Evolutionary conservation across 2,888 invertebrate genomes (phyloP).

Genomic region (Euzetes globulus): DNA sequence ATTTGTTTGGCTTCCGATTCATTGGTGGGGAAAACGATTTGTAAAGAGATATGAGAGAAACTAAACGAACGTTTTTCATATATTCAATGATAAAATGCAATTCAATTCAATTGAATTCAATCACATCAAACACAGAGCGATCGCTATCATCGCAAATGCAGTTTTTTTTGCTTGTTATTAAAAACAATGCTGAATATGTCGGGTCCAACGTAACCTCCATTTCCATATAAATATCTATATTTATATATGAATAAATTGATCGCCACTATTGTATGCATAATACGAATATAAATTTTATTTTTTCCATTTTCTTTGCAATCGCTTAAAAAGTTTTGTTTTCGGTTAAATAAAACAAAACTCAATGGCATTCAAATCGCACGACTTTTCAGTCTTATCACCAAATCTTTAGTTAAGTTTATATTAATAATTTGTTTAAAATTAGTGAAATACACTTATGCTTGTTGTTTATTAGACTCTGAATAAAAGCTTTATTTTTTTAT

Average conservation of each 20-base stretch:
- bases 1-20: constrained; percentile 2
- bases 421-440: too few relatives aligned
- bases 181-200: constrained; percentile 8
- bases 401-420: too few relatives aligned
- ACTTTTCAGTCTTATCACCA: too few relatives aligned
- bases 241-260: constrained; percentile 28
- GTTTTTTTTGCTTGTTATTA: constrained; percentile 16
- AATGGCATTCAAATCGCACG: neutral
- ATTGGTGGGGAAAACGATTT: constrained; percentile 14
- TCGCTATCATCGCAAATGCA: neutral
- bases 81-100: constrained; percentile 25
- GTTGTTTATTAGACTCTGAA: too few relatives aligned
- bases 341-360: neutral
- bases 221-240: constrained; percentile 29
- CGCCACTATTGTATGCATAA: constrained; percentile 7
- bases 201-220: neutral
- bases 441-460: too few relatives aligned
- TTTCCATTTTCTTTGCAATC: neutral
- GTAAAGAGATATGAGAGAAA: too few relatives aligned
- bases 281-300: constrained; percentile 17
- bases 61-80: neutral
- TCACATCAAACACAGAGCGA: constrained; percentile 17
- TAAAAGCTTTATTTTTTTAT: too few relatives aligned
- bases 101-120: constrained; percentile 23
- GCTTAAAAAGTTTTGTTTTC: neutral